Percentiles rank a stretch among this genome's conserved stretches.
These are phyloP conservation scores for Chiloscyllium punctatum DNA, from an alignment of 2,797 vertebrate genomes.

Conservation along the genomic window DNA sequence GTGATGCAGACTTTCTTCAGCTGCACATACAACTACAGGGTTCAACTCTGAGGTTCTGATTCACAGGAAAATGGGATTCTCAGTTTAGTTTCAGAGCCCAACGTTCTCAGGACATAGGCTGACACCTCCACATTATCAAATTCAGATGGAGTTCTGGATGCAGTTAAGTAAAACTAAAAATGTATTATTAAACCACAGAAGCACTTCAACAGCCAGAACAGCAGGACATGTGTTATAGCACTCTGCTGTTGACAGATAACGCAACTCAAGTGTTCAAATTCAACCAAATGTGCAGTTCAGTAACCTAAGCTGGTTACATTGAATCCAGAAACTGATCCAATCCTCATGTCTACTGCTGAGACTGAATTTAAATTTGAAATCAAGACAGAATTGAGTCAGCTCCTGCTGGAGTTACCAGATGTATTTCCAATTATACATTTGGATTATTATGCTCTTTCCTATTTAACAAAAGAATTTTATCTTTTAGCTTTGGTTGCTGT, in stretches of 20 bases:
- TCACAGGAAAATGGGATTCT: not conserved
- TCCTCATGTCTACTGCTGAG: not conserved
- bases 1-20: too few relatives aligned
- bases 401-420: not conserved
- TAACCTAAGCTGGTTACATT: not conserved
- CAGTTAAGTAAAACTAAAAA: slow-evolving; percentile 19
- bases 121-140: not conserved
- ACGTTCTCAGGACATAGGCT: not conserved
- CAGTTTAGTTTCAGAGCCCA: not conserved
- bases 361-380: not conserved
- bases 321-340: not conserved
- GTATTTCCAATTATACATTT: not conserved
- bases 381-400: not conserved
- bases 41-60: not conserved
- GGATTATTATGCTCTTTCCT: not conserved
- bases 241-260: not conserved
- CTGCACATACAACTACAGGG: too few relatives aligned
- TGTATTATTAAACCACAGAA: not conserved
- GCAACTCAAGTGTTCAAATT: not conserved
- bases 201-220: not conserved
- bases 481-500: not conserved
- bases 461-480: not conserved
- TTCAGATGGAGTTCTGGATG: not conserved
- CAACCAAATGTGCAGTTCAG: not conserved
- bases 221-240: not conserved